These are phyloP conservation scores for Pituophis catenifer DNA, from an alignment of 2,113 vertebrate genomes.

Conservation along the genomic window DNA sequence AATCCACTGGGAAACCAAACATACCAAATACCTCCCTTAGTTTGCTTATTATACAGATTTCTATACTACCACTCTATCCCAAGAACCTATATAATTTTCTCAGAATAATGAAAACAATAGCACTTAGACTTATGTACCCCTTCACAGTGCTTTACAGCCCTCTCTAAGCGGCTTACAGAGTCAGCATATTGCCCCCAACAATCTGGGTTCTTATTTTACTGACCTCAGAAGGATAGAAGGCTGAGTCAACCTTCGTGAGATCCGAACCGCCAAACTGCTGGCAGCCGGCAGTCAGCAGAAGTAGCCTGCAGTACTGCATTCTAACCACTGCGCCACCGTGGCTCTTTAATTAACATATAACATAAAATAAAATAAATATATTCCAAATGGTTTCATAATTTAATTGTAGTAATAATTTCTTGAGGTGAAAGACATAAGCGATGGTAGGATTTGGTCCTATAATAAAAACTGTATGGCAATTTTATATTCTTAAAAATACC, in stretches of 20 bases:
- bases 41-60: not conserved
- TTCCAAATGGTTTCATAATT: not conserved
- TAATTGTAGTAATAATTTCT: not conserved
- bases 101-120: not conserved
- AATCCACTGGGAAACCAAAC: not conserved
- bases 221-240: too few relatives aligned
- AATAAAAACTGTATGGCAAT: not conserved
- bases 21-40: not conserved
- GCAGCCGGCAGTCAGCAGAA: too few relatives aligned
- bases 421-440: not conserved
- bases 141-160: too few relatives aligned
- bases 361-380: not conserved
- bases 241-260: too few relatives aligned
- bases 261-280: too few relatives aligned
- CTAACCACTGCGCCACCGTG: too few relatives aligned
- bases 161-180: too few relatives aligned
- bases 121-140: too few relatives aligned
- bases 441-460: not conserved
- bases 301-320: too few relatives aligned
- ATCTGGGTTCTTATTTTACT: too few relatives aligned
- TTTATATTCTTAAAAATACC: not conserved
- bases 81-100: not conserved
- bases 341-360: not conserved
- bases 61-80: not conserved
- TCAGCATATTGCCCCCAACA: too few relatives aligned